Base-by-base conservation (phyloP, 2,113 vertebrate species). In the Dolichotis patagonum region DNA sequence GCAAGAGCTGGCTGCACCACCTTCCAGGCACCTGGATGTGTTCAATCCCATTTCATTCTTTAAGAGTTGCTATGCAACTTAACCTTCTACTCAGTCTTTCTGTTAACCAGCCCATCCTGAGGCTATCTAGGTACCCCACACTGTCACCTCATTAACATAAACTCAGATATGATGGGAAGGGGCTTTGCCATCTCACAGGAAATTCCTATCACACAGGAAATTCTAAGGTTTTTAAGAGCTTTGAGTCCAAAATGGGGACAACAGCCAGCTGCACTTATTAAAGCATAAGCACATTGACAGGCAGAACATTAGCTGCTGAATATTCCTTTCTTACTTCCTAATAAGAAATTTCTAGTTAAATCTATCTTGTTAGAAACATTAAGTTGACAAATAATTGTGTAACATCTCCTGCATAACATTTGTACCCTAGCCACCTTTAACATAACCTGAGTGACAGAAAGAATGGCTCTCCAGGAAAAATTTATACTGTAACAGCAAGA, bases 341-440 rank as follows among this genome's bases (percentile, higher is more conserved):
- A 75, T 94, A 94, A 85, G 82, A 96, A 90, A 89, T 85, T 85
- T 82, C 71, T 82, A 82, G 17, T 71, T 86, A 62, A 52, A 77
- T 77, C 20, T 87, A 41, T 26, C 56, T 58, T 38, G 83, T 60
- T 91, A 38, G 62, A 69, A 87, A 65, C 24, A 89, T 19, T 60
- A 75, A 49, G 32, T 43, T 87, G 56, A 86, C 16, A 95, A 90
- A 90, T 75, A 60, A 81, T 52, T 67, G 24, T 77, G 16, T 62
- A 86, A 77, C 17, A 13, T 83, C n/a, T 58, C 65, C 3, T 35
- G 22, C 20, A 60, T 62, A 58, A 32, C 69, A 56, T 35, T 49
- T 92, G 43, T 81, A 75, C 65, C 58, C 81, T 60, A 78, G 26
- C 35, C 19, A 91, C 52, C 5, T 91, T 91, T 83, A 26, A 83